These are phyloP conservation scores for Trichoplusia ni DNA, from an alignment of 1,140 invertebrate genomes.

Conservation along the genomic window DNA sequence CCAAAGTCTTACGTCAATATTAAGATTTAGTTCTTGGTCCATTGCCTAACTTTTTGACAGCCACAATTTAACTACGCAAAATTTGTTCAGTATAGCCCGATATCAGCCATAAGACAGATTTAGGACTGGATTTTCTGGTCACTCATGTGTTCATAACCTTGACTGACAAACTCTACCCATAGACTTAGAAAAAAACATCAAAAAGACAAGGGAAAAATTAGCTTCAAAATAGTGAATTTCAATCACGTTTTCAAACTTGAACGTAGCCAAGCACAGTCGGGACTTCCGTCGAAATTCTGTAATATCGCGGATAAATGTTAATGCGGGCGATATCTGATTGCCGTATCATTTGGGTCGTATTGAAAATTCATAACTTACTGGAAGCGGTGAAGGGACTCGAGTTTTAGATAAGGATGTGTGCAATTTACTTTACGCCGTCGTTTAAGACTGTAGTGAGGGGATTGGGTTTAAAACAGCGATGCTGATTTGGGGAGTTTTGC, in stretches of 20 bases:
- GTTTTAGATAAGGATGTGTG: conserved; percentile 52
- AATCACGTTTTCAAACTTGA: conserved; percentile 10
- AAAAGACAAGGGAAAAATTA: neutral
- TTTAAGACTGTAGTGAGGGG: conserved; percentile 40
- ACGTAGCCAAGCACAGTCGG: neutral
- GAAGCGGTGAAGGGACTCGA: conserved; percentile 36
- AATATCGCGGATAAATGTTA: conserved; percentile 39
- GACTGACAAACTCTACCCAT: neutral
- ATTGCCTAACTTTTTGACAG: no score
- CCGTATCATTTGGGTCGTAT: conserved; percentile 43
- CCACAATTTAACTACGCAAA: no score
- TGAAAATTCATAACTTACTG: conserved; percentile 56
- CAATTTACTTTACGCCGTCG: conserved; percentile 55
- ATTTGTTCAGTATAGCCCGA: no score
- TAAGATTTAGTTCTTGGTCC: no score
- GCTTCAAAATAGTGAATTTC: neutral
- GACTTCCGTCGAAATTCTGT: conserved; percentile 7
- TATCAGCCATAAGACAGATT: no score
- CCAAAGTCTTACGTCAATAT: no score
- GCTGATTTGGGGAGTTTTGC: no score
- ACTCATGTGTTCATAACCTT: no score
- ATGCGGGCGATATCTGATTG: conserved; percentile 32
- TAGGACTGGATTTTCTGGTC: no score
- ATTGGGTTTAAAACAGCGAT: neutral
- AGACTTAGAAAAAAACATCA: neutral